phyloP scores from a whole-genome alignment of 30 jellyfish, hydroid and myxozoan genomes.

The Aurelia coerulea region DNA sequence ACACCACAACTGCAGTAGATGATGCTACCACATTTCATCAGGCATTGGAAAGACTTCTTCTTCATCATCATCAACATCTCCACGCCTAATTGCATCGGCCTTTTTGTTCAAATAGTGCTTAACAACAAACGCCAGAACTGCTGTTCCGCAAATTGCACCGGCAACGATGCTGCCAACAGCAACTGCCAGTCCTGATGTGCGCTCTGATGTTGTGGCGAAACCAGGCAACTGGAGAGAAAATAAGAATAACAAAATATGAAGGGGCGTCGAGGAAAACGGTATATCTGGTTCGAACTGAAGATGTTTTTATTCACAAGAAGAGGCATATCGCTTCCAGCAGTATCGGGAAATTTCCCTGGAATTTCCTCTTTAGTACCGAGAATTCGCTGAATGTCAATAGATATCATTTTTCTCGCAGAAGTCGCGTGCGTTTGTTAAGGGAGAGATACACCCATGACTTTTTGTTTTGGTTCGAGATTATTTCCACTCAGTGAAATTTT shows the following conservation, averaged over 20 bases:
- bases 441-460: too few relatives aligned
- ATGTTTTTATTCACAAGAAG: too few relatives aligned
- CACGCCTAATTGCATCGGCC: conserved; percentile 24
- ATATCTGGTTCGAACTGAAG: too few relatives aligned
- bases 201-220: conserved; percentile 42
- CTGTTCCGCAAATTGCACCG: conserved; percentile 77
- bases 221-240: conserved; percentile 23
- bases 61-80: conserved; percentile 44
- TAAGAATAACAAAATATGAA: not conserved
- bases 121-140: conserved; percentile 54
- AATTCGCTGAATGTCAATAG: too few relatives aligned
- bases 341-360: too few relatives aligned
- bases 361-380: too few relatives aligned
- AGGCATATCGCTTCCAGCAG: too few relatives aligned
- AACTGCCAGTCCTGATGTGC: conserved; percentile 82
- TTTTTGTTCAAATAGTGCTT: conserved; percentile 54
- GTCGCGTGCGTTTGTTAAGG: too few relatives aligned
- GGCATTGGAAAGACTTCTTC: conserved; percentile 92
- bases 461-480: too few relatives aligned
- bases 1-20: conserved; percentile 56
- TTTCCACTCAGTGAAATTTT: too few relatives aligned
- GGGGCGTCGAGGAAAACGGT: too few relatives aligned
- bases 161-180: conserved; percentile 88
- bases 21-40: conserved; percentile 83
- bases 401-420: too few relatives aligned